Percentiles rank a stretch among this genome's conserved stretches.
phyloP scores from a whole-genome alignment of 64 coral and sea anemone genomes.

The Stichodactyla mertensii region DNA sequence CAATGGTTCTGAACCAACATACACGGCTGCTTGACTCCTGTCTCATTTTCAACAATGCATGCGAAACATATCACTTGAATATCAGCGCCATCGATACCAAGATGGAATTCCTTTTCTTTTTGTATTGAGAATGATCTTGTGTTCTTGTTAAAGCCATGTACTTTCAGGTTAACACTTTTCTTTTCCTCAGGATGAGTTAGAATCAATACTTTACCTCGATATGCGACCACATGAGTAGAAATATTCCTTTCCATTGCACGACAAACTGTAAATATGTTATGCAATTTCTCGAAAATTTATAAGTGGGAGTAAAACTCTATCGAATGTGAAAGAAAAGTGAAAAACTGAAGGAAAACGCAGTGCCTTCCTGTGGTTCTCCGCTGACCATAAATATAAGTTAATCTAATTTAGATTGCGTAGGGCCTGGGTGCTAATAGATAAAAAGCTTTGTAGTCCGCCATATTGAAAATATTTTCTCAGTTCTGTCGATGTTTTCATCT shows the following conservation, averaged over 20 bases:
- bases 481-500: not conserved
- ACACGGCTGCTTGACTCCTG: constrained; percentile 10
- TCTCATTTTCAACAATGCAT: not conserved
- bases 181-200: not conserved
- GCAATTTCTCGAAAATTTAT: too few relatives aligned
- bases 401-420: not conserved
- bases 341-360: not conserved
- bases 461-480: not conserved
- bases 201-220: not conserved
- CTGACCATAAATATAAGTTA: not conserved
- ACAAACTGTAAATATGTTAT: too few relatives aligned
- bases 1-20: not conserved
- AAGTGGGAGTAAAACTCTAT: too few relatives aligned
- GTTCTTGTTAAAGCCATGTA: not conserved
- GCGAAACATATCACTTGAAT: not conserved
- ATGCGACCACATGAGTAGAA: not conserved
- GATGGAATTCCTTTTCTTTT: not conserved
- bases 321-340: not conserved
- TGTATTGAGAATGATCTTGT: not conserved
- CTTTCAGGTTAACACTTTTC: not conserved
- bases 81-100: not conserved
- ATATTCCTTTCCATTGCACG: not conserved
- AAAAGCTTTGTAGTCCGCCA: not conserved
- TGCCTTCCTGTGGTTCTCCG: not conserved
- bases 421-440: not conserved